phyloP scores from a whole-genome alignment of 2,888 invertebrate genomes.

The Acleris holmiana region DNA sequence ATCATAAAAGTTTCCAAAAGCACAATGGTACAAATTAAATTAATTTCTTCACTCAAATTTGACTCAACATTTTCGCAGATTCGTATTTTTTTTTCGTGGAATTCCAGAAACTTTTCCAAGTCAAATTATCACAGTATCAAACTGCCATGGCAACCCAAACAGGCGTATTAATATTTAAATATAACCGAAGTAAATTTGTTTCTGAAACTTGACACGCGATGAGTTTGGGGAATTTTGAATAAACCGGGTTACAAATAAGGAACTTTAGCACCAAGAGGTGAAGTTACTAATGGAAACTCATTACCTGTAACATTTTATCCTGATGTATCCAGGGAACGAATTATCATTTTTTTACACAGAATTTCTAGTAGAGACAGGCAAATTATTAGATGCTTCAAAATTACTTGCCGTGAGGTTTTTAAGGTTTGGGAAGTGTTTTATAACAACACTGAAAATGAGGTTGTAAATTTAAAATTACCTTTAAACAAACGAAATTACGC shows the following conservation, averaged over 20 bases:
- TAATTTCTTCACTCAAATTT: conserved; percentile 9
- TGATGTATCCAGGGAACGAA: no score
- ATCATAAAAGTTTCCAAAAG: conserved; percentile 1
- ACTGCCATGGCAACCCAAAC: not conserved
- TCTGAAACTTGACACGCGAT: not conserved
- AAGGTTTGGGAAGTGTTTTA: no score
- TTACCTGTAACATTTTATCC: no score
- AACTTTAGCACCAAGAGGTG: not conserved
- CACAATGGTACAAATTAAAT: conserved; percentile 15
- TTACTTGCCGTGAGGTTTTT: no score
- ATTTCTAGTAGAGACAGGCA: no score
- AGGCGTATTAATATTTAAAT: not conserved
- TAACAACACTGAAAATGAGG: no score
- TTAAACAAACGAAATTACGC: no score
- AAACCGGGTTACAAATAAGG: not conserved
- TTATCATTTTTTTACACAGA: no score
- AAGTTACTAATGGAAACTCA: no score
- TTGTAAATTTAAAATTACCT: no score
- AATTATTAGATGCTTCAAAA: no score
- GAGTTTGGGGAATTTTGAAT: not conserved
- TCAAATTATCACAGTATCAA: conserved; percentile 15
- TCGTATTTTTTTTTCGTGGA: conserved; percentile 22
- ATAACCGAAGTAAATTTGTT: conserved; percentile 11
- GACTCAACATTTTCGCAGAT: not conserved
- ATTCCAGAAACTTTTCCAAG: conserved; percentile 13